Evolutionary conservation across 2,888 invertebrate species (phyloP), one percentile per base, ranked within the genome.

Genomic region (Synergus umbraculus): DNA sequence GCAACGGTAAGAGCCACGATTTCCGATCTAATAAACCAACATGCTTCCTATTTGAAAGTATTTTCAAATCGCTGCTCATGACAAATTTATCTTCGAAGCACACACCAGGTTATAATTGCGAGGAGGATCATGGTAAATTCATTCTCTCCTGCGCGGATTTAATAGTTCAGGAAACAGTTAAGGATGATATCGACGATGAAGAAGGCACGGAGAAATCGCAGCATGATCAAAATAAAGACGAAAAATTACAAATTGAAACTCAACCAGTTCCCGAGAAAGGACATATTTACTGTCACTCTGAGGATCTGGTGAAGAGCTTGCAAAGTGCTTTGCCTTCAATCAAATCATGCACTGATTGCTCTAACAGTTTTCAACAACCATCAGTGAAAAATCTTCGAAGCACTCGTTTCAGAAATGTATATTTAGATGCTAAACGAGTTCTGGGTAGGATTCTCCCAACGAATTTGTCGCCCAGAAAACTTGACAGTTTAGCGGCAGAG

Each of bases 221-320:
- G 18, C 15, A 4, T 3, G 8, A 8, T n/a, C 8, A 5, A 7
- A 58, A 58, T 1, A 58, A n/a, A n/a, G 13, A 63, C n/a, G 12
- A 63, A 9, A 29, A 63, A 63, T 3, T 13, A 13, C 10, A 63
- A 22, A 18, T 63, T 7, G 29, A 29, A 63, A 63, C 29, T 5
- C 63, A 29, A 29, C 63, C 63, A 29, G 13, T 63, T 29, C 63
- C 63, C n/a, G 63, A 63, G 63, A 63, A 63, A 63, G 29, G 29
- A 12, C 29, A 63, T 29, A 22, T 63, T 4, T 63, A 12, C 18
- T 29, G 63, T 29, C 63, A 63, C 29, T 63, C 63, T 4, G 29
- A 12, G 18, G 12, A 63, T 2, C 10, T 29, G 2, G 29, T 63
- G 29, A 9, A 63, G 18, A 29, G 2, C 13, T 63, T 63, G 63